phyloP scores from a whole-genome alignment of 2,888 invertebrate genomes.

The Acrobasis consociella region DNA sequence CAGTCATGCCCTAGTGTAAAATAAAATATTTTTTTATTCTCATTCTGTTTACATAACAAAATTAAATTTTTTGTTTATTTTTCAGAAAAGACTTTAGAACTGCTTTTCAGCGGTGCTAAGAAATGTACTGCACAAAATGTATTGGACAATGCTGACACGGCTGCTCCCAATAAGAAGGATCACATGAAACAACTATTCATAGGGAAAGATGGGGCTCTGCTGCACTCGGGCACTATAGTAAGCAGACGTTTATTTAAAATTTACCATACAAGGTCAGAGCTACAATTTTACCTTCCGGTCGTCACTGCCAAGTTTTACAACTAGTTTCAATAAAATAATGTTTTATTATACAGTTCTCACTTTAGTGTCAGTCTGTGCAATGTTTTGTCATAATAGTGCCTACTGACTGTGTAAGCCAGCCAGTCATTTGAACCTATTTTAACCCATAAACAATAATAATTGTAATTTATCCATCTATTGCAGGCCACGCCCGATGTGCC shows the following conservation, averaged over 20 bases:
- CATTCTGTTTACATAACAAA: background rate
- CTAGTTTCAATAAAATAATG: background rate
- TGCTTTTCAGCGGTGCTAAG: conserved; percentile 66
- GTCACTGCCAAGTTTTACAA: no score
- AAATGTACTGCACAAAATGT: conserved; percentile 37
- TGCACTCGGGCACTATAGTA: conserved; percentile 57
- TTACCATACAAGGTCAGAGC: no score
- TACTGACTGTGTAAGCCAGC: no score
- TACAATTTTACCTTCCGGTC: no score
- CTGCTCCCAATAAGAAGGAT: conserved; percentile 44
- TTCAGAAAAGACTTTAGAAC: conserved; percentile 67
- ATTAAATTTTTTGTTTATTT: conserved; percentile 21
- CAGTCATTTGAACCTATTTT: background rate
- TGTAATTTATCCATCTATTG: background rate
- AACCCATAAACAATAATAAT: background rate
- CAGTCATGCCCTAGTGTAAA: no score
- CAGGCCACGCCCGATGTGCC: background rate
- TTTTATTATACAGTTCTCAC: background rate
- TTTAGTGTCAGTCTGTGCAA: no score
- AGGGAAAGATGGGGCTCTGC: conserved; percentile 61
- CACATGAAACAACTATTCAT: conserved; percentile 69
- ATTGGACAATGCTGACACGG: conserved; percentile 29
- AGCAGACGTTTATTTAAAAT: conserved; percentile 21
- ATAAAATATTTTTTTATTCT: no score
- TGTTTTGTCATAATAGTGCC: no score